phyloP scores from a whole-genome alignment of 2,113 vertebrate genomes.

The Nothobranchius furzeri region DNA sequence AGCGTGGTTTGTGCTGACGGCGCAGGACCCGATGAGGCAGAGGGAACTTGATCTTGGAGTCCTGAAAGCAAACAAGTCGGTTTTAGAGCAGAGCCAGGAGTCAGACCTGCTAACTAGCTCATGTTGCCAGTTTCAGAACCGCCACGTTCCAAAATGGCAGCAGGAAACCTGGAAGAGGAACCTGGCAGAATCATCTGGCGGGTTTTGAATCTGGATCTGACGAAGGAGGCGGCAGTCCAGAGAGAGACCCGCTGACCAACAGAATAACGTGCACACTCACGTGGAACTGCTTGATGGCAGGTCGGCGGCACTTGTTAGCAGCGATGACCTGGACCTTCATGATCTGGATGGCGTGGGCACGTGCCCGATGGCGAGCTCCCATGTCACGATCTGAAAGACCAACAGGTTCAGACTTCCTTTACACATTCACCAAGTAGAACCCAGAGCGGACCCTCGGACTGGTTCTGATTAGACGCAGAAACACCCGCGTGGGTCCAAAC shows the following conservation, averaged over 20 bases:
- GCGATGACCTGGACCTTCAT: slow-evolving; percentile 97
- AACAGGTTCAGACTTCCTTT: too few relatives aligned
- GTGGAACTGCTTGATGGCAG: slow-evolving; percentile 98
- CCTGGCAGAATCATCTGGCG: slow-evolving; percentile 55
- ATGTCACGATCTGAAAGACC: slow-evolving; percentile 89
- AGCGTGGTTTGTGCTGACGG: slow-evolving; percentile 96
- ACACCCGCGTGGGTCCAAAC: too few relatives aligned
- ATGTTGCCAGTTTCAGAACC: slow-evolving; percentile 67
- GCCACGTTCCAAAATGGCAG: slow-evolving; percentile 52
- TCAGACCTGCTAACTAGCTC: not conserved
- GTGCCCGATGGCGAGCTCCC: slow-evolving; percentile 94
- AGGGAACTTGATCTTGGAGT: slow-evolving; percentile 99
- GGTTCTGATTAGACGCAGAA: too few relatives aligned
- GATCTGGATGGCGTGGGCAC: slow-evolving; percentile 95
- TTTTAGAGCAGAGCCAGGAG: not conserved
- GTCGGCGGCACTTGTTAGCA: slow-evolving; percentile 95
- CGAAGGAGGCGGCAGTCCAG: slow-evolving; percentile 34
- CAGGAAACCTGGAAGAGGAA: slow-evolving; percentile 74
- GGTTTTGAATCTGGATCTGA: slow-evolving; percentile 48
- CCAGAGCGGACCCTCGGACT: too few relatives aligned
- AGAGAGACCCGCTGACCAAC: slow-evolving; percentile 57
- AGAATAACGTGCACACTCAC: slow-evolving; percentile 71
- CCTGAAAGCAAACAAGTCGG: slow-evolving; percentile 70
- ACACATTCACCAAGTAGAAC: too few relatives aligned
- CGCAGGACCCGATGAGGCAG: slow-evolving; percentile 95